These are phyloP conservation scores for Hydrolagus affinis DNA, from an alignment of 2,113 vertebrate genomes.

Conservation along the genomic window DNA sequence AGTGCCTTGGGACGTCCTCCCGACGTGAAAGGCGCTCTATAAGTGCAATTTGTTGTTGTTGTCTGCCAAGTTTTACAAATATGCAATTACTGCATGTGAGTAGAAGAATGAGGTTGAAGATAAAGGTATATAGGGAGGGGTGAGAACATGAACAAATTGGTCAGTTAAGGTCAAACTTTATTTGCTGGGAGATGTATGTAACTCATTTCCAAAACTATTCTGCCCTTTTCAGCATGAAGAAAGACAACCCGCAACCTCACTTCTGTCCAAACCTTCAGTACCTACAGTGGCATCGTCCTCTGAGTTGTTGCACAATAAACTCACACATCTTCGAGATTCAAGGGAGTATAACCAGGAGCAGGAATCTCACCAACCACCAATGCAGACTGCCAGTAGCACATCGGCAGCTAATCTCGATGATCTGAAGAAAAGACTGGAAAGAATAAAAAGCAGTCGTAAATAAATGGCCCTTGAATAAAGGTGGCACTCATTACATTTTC, in stretches of 20 bases:
- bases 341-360: slow-evolving; percentile 82
- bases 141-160: too few relatives aligned
- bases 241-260: slow-evolving; percentile 66
- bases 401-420: slow-evolving; percentile 85
- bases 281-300: slow-evolving; percentile 82
- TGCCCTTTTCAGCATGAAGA: slow-evolving; percentile 56
- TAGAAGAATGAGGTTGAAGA: too few relatives aligned
- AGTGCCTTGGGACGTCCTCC: too few relatives aligned
- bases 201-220: neutral
- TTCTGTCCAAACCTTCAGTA: slow-evolving; percentile 78
- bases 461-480: slow-evolving; percentile 46
- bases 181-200: neutral
- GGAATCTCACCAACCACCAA: slow-evolving; percentile 71
- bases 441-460: slow-evolving; percentile 96
- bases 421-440: slow-evolving; percentile 97
- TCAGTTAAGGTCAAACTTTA: too few relatives aligned
- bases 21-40: too few relatives aligned
- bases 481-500: slow-evolving; percentile 15
- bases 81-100: too few relatives aligned
- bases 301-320: slow-evolving; percentile 96
- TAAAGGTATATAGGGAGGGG: too few relatives aligned
- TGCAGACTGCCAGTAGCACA: slow-evolving; percentile 64
- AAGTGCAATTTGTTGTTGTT: too few relatives aligned
- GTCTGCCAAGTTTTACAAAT: too few relatives aligned
- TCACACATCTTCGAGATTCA: slow-evolving; percentile 93